Evolutionary conservation across 2,797 vertebrate species (phyloP), one percentile per base, ranked within the genome.

Genomic region (Cynopterus sphinx): DNA sequence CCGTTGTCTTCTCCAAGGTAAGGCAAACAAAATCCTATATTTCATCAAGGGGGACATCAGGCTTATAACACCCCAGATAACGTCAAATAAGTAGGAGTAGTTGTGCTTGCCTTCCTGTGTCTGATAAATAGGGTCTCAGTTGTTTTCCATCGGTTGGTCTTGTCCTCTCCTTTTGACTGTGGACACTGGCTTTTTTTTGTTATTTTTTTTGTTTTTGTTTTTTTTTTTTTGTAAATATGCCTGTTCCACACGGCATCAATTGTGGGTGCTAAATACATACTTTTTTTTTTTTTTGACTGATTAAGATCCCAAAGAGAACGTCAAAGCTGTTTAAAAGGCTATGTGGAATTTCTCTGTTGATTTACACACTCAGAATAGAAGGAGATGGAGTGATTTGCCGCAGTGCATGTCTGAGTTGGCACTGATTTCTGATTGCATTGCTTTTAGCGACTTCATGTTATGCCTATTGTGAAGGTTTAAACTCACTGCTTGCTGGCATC

Each of bases 51-150:
- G 2, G 21, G 9, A 13, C 6, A 31, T 1, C 19, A n/a, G 33
- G 3, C 10, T n/a, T 26, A 57, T 12, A 67, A 11, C 4, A 41
- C 9, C 5, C 9, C 24, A 1, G 1, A 22, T 1, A 26, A 22
- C 13, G 36, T 21, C 10, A 3, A 8, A 8, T 16, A 49, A 4
- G 9, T 28, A 9, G 9, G 0, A 41, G 55, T 28, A 10, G 59
- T 0, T 12, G 24, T 61, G 46, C 19, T 70, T 12, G 49, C 53
- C n/a, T 91, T 77, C 39, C 5, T 26, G 51, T 53, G 74, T 77
- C 73, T 78, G 78, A 90, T 26, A 75, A 70, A 26, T 5, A 1
- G 3, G 12, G 51, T 85, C 43, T 22, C 31, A 36, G 3, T 1
- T n/a, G 39, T 57, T 46, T 49, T 57, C 41, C 31, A 7, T 7